Percentiles rank a stretch among this genome's conserved stretches.
Conservation (phyloP, 2,797 vertebrate species). For the Remorina albescens region DNA sequence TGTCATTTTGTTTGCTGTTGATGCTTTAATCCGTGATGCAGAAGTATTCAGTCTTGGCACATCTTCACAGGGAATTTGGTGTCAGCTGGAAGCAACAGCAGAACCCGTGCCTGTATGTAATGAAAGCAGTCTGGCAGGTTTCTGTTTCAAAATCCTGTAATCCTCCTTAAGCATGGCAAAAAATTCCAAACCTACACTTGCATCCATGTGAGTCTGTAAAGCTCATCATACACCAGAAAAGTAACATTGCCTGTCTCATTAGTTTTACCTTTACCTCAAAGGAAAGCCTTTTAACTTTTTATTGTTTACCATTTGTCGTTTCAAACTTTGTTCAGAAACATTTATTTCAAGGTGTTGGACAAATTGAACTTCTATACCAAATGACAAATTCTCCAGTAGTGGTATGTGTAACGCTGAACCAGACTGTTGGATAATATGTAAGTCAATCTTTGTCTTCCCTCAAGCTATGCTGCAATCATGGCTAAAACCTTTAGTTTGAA, state of each 20-base stretch:
- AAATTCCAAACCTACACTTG: not conserved
- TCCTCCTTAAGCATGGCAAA: conserved; percentile 26
- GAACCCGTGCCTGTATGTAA: conserved; percentile 22
- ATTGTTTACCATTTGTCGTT: not conserved
- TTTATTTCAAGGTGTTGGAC: not conserved
- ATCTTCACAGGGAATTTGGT: conserved; percentile 24
- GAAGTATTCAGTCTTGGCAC: conserved; percentile 23
- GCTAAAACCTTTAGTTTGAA: conserved; percentile 13
- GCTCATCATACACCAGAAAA: not conserved
- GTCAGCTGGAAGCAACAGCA: conserved; percentile 34
- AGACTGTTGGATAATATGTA: conserved; percentile 1
- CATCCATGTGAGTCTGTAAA: conserved; percentile 4
- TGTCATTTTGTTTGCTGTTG: conserved; percentile 38
- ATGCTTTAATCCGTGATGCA: conserved; percentile 40
- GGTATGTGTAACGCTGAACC: conserved; percentile 9
- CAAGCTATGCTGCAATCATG: not conserved
- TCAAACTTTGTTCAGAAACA: not conserved
- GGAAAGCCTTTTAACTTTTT: not conserved
- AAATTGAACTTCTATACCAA: not conserved
- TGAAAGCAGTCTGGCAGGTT: conserved; percentile 55
- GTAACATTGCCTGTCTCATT: not conserved
- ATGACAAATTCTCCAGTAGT: conserved; percentile 1
- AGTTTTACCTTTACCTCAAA: not conserved
- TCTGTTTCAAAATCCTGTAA: conserved; percentile 20
- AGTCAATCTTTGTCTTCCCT: conserved; percentile 1